phyloP scores from a whole-genome alignment of 2,888 invertebrate species.

The Drosophila subsilvestris region DNA sequence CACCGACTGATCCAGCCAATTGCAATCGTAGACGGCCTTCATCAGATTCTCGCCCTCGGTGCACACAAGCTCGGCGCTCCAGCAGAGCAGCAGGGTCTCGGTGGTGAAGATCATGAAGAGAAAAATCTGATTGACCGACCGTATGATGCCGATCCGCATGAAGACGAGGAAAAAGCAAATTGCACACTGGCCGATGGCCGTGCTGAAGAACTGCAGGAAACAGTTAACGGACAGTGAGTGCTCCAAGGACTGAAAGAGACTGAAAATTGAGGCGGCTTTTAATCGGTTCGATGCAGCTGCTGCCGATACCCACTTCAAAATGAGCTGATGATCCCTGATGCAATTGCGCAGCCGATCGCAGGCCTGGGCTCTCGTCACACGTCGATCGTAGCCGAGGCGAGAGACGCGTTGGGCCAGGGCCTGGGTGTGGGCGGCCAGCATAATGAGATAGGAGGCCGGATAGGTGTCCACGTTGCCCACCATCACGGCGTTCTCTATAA shows the following conservation, averaged over 20 bases:
- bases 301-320: conserved; percentile 70
- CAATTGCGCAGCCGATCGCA: conserved; percentile 55
- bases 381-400: conserved; percentile 5
- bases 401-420: conserved; percentile 68
- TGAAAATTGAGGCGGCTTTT: conserved; percentile 60
- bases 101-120: conserved; percentile 82
- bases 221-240: conserved; percentile 85
- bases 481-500: conserved; percentile 44
- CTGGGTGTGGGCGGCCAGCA: conserved; percentile 75
- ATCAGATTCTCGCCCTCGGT: conserved; percentile 84
- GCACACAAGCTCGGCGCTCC: conserved; percentile 85
- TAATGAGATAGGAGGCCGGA: conserved; percentile 72
- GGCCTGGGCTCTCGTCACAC: neutral
- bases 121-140: conserved; percentile 35
- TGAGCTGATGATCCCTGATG: conserved; percentile 76
- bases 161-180: conserved; percentile 84
- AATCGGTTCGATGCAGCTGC: too few species aligned
- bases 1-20: conserved; percentile 85
- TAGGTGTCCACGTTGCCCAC: conserved; percentile 69
- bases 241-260: conserved; percentile 85
- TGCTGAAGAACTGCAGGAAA: conserved; percentile 85
- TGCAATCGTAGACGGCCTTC: conserved; percentile 85
- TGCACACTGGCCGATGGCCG: conserved; percentile 81
- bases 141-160: conserved; percentile 50
- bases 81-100: conserved; percentile 85